Conservation (phyloP, 2,888 invertebrate genomes). For the Thymelicus acteon region DNA sequence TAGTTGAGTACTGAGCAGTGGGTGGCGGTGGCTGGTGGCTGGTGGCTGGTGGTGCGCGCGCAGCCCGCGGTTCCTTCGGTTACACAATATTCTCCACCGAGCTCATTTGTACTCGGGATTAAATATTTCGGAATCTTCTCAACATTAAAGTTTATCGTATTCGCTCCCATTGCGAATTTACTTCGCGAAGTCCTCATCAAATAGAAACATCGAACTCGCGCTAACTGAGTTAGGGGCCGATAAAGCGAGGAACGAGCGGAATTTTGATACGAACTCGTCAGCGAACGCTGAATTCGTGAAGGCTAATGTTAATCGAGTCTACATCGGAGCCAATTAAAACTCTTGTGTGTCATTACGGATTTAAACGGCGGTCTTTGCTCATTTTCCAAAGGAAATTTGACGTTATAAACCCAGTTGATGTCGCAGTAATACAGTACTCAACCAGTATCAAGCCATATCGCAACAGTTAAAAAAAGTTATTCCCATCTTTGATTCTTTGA, state of each 20-base stretch:
- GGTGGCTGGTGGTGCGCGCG: background rate
- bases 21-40: too few species aligned
- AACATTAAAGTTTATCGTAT: conserved; percentile 61
- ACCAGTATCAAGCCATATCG: background rate
- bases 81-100: conserved; percentile 42
- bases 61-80: background rate
- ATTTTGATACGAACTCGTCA: conserved; percentile 59
- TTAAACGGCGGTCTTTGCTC: conserved; percentile 10
- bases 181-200: conserved; percentile 64
- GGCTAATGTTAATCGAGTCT: conserved; percentile 46
- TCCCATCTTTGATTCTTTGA: too few species aligned
- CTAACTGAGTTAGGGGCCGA: conserved; percentile 65
- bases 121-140: conserved; percentile 54
- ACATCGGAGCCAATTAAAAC: conserved; percentile 34
- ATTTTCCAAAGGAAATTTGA: background rate
- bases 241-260: conserved; percentile 62
- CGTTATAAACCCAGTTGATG: background rate
- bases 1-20: too few species aligned
- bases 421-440: background rate
- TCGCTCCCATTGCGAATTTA: conserved; percentile 61
- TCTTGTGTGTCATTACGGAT: conserved; percentile 9
- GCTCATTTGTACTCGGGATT: conserved; percentile 45
- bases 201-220: conserved; percentile 65
- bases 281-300: conserved; percentile 46
- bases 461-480: background rate